These are phyloP conservation scores for Drosophila tristis DNA, from an alignment of 1,140 invertebrate genomes.

Conservation along the genomic window DNA sequence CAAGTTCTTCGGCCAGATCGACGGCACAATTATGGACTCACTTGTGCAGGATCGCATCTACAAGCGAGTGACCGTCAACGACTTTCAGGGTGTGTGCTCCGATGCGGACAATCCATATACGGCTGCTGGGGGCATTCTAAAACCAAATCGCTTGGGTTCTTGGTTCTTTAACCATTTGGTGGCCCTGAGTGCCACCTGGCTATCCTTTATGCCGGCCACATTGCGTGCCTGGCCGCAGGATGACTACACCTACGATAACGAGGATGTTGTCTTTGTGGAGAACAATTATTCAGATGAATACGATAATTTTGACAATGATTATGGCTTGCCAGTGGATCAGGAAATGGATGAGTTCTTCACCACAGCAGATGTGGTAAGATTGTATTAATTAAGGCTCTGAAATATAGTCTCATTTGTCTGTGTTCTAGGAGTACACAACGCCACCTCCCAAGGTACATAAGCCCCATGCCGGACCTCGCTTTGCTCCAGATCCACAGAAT, in stretches of 20 bases:
- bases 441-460: constrained; percentile 82
- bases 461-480: constrained; percentile 84
- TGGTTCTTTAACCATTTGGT: constrained; percentile 79
- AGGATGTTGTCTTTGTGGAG: constrained; percentile 74
- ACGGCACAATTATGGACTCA: constrained; percentile 97
- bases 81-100: constrained; percentile 94
- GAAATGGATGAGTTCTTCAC: constrained; percentile 82
- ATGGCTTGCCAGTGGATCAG: constrained; percentile 69
- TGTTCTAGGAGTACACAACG: constrained; percentile 70
- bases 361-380: constrained; percentile 72
- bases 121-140: constrained; percentile 84
- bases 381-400: background rate
- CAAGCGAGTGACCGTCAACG: constrained; percentile 92
- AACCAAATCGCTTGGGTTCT: constrained; percentile 61
- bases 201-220: constrained; percentile 69
- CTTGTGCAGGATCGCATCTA: constrained; percentile 95
- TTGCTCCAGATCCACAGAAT: constrained; percentile 85
- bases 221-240: constrained; percentile 80
- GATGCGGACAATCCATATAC: constrained; percentile 90
- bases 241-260: constrained; percentile 81
- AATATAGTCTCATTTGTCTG: background rate
- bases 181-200: constrained; percentile 70
- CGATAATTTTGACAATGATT: constrained; percentile 72
- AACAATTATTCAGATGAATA: constrained; percentile 80
- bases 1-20: constrained; percentile 95